Percentiles rank a stretch among this genome's conserved stretches.
phyloP scores from a whole-genome alignment of 1,140 invertebrate genomes.

The Philotrypesis tridentata region DNA sequence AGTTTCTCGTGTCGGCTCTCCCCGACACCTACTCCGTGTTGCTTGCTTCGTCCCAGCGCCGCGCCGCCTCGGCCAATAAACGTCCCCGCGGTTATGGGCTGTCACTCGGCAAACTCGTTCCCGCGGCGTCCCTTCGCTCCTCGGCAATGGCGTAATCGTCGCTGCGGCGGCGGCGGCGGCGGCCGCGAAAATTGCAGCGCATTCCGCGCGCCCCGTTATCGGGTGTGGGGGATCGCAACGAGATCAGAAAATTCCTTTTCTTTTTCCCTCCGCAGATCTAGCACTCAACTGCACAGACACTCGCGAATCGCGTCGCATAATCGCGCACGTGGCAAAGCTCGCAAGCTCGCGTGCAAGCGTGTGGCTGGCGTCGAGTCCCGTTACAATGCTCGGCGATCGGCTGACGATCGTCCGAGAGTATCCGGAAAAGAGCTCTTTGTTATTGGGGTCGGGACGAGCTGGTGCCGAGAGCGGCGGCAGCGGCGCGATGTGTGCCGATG shows the following conservation, averaged over 20 bases:
- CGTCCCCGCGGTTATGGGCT: not conserved
- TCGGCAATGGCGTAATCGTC: not conserved
- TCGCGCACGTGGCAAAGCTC: too few relatives aligned
- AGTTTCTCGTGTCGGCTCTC: not conserved
- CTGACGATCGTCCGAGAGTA: not conserved
- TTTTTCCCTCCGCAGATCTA: not conserved
- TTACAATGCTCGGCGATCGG: not conserved
- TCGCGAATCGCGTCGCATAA: not conserved
- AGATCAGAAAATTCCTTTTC: too few relatives aligned
- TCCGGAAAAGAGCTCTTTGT: not conserved
- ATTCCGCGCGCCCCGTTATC: not conserved
- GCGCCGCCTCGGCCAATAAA: not conserved
- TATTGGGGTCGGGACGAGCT: constrained; percentile 32
- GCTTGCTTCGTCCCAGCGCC: not conserved
- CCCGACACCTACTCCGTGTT: not conserved
- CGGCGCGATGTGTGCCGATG: constrained; percentile 34
- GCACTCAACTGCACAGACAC: too few relatives aligned
- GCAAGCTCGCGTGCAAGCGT: too few relatives aligned
- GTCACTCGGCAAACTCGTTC: not conserved
- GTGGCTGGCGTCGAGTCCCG: not conserved
- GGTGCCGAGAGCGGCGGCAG: too few relatives aligned
- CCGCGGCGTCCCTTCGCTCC: not conserved
- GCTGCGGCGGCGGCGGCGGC: too few relatives aligned
- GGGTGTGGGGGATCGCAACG: too few relatives aligned
- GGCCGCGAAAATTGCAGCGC: not conserved